These are phyloP conservation scores for Hippocampus comes DNA, from an alignment of 2,113 vertebrate species.

Conservation along the genomic window DNA sequence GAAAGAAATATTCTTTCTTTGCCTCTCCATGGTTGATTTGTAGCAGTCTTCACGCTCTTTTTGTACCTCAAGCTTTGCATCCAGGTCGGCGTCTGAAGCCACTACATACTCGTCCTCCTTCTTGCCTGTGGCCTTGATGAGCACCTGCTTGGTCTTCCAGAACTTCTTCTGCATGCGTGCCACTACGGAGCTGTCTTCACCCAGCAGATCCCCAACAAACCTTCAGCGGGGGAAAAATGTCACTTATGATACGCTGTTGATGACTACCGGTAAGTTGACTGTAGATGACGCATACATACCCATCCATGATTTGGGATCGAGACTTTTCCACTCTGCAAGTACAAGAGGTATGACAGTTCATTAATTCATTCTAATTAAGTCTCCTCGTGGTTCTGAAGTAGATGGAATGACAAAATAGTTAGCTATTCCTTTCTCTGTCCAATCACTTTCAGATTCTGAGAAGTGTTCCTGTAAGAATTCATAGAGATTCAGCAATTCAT, in stretches of 20 bases:
- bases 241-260: background rate
- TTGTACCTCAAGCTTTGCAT: slow-evolving; percentile 77
- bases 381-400: too few relatives aligned
- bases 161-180: slow-evolving; percentile 84
- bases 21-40: background rate
- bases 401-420: background rate
- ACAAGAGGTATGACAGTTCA: background rate
- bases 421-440: background rate
- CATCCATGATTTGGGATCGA: slow-evolving; percentile 46
- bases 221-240: slow-evolving; percentile 31
- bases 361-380: background rate
- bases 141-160: slow-evolving; percentile 81
- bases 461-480: background rate
- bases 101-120: slow-evolving; percentile 81
- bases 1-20: background rate
- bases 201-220: slow-evolving; percentile 69
- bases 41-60: background rate
- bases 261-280: background rate
- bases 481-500: background rate
- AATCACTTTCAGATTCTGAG: background rate
- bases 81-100: slow-evolving; percentile 80
- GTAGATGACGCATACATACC: slow-evolving; percentile 38
- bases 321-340: slow-evolving; percentile 1
- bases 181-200: slow-evolving; percentile 75
- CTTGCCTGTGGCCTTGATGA: slow-evolving; percentile 85